Evolutionary conservation across 2,797 vertebrate species (phyloP).

Genomic region (Lacerta agilis): DNA sequence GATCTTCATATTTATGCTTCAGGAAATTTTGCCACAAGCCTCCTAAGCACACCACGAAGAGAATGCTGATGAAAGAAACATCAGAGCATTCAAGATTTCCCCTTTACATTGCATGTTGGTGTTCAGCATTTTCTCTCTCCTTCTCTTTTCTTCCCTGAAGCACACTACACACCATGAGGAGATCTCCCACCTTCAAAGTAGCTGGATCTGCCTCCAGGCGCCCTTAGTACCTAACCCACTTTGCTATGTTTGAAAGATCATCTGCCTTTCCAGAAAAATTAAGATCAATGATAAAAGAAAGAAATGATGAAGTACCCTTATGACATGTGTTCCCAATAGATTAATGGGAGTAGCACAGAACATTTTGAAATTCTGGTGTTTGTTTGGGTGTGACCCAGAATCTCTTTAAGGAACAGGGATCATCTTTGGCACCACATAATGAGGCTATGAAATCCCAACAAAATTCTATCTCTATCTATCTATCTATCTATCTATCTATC

Average conservation of each 20-base stretch:
- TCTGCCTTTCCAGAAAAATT: conserved; percentile 54
- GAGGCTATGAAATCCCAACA: neutral
- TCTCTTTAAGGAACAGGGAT: neutral
- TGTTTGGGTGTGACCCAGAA: neutral
- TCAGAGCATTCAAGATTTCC: conserved; percentile 58
- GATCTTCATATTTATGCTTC: conserved; percentile 52
- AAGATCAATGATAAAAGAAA: conserved; percentile 11
- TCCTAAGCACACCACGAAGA: conserved; percentile 59
- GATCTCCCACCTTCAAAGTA: conserved; percentile 60
- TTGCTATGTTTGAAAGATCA: conserved; percentile 53
- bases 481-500: too few species aligned
- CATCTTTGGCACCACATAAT: neutral
- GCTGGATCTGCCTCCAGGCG: conserved; percentile 61
- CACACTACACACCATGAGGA: conserved; percentile 13
- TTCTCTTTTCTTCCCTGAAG: conserved; percentile 35
- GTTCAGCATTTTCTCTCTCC: conserved; percentile 47
- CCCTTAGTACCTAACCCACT: conserved; percentile 40
- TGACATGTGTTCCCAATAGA: conserved; percentile 42
- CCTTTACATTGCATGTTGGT: conserved; percentile 73
- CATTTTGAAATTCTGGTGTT: neutral
- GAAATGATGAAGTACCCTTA: conserved; percentile 49
- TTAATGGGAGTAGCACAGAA: conserved; percentile 5
- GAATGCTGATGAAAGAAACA: conserved; percentile 70
- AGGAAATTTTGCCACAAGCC: conserved; percentile 54
- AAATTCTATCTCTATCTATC: neutral